Conservation (phyloP, 2,888 invertebrate genomes). For the Folsomia manolachei region DNA sequence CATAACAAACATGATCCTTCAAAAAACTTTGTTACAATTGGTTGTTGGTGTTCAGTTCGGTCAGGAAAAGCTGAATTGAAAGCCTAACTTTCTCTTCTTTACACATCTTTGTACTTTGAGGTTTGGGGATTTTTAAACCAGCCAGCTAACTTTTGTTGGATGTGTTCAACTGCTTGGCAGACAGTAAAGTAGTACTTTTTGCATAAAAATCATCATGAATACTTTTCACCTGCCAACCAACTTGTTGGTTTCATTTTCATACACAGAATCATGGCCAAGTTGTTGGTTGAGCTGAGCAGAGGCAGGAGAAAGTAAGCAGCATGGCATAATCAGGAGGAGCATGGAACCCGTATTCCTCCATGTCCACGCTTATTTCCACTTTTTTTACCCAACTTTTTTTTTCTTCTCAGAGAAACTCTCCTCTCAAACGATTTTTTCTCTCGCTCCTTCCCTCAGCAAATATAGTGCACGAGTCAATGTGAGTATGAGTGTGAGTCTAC, state of each 20-base stretch:
- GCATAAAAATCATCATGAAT: not conserved
- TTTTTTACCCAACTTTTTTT: not conserved
- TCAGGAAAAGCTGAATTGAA: too few species aligned
- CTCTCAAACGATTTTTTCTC: not conserved
- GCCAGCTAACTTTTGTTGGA: not conserved
- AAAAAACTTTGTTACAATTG: too few species aligned
- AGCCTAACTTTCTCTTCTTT: too few species aligned
- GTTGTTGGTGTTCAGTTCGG: too few species aligned
- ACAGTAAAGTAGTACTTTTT: not conserved
- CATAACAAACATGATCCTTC: too few species aligned
- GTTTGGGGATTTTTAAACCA: not conserved
- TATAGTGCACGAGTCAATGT: too few species aligned
- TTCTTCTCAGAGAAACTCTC: not conserved
- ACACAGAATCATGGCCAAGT: too few species aligned
- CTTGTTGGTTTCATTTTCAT: too few species aligned
- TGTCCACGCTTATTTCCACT: not conserved
- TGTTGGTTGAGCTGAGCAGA: not conserved
- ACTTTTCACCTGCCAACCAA: not conserved
- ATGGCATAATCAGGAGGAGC: too few species aligned
- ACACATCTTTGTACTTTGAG: not conserved
- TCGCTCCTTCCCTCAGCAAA: not conserved
- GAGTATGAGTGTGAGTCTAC: too few species aligned
- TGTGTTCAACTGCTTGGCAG: not conserved
- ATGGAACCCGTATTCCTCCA: too few species aligned
- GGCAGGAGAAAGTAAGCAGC: not conserved